Percentiles rank a stretch among this genome's conserved stretches.
Conservation (phyloP, 2,888 invertebrate species). For the Pherbina coryleti region DNA sequence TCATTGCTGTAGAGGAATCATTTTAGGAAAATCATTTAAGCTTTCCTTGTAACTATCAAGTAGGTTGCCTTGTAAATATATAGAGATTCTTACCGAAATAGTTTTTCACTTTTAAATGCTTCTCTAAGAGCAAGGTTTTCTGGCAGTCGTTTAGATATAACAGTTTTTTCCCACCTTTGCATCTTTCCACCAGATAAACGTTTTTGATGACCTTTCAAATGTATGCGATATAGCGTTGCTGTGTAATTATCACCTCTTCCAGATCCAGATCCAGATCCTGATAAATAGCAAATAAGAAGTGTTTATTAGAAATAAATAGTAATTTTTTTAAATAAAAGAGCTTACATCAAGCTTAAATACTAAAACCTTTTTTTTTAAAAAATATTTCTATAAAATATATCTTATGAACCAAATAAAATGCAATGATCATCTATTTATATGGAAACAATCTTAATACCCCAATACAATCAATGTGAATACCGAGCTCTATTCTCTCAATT, state of each 20-base stretch:
- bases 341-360: too few relatives aligned
- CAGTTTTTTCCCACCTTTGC: slow-evolving; percentile 75
- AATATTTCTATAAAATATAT: too few relatives aligned
- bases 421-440: not conserved
- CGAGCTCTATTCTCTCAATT: slow-evolving; percentile 72
- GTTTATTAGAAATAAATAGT: not conserved
- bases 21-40: not conserved
- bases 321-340: not conserved
- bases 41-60: not conserved
- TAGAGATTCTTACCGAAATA: slow-evolving; percentile 71
- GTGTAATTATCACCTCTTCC: slow-evolving; percentile 83
- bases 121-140: slow-evolving; percentile 76
- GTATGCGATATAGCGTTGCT: slow-evolving; percentile 78
- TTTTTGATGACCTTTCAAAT: slow-evolving; percentile 72
- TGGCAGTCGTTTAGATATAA: slow-evolving; percentile 80
- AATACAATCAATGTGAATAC: slow-evolving; percentile 72
- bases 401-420: not conserved
- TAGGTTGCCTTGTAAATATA: not conserved
- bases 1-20: slow-evolving; percentile 72
- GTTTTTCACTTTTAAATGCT: slow-evolving; percentile 78
- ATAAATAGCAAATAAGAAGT: not conserved
- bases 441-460: slow-evolving; percentile 67
- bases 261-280: slow-evolving; percentile 79
- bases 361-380: too few relatives aligned
- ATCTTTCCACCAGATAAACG: slow-evolving; percentile 60